Evolutionary conservation across 37 sponge, comb jelly and placozoan species (phyloP).

Genomic region (Haliclona indistincta): DNA sequence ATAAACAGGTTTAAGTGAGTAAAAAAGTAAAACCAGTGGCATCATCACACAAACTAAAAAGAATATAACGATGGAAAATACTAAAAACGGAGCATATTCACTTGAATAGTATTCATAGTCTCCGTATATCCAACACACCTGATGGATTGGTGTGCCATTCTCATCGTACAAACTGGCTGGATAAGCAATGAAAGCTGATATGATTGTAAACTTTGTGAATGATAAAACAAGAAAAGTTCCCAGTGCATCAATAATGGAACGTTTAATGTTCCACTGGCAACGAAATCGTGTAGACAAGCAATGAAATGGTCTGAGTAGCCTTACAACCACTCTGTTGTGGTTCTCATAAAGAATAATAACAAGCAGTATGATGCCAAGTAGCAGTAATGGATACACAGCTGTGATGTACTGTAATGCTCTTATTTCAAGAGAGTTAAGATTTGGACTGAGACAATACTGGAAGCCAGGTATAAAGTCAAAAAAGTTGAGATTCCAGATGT

Average conservation of each 20-base stretch:
- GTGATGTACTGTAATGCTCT: slow-evolving; percentile 14
- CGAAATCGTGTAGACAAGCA: neutral
- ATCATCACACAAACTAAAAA: neutral
- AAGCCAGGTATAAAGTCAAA: neutral
- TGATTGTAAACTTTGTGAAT: neutral
- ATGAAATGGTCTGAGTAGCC: slow-evolving; percentile 14
- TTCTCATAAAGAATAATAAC: slow-evolving; percentile 7
- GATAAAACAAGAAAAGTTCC: slow-evolving; percentile 30
- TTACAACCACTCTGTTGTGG: neutral
- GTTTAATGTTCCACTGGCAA: neutral
- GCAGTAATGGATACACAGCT: slow-evolving; percentile 20
- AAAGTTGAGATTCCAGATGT: slow-evolving; percentile 33
- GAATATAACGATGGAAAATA: neutral
- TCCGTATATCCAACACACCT: neutral
- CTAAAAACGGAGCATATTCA: neutral
- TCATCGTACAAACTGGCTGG: neutral
- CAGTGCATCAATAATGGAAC: slow-evolving; percentile 21
- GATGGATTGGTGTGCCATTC: neutral
- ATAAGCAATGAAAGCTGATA: neutral
- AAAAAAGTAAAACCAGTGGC: neutral
- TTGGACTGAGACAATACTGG: slow-evolving; percentile 14
- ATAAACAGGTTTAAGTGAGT: neutral
- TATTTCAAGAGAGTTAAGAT: neutral
- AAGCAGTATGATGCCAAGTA: slow-evolving; percentile 1
- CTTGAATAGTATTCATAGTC: neutral